Percentiles rank a stretch among this genome's conserved stretches.
Conservation (phyloP, 2,113 vertebrate species). For the Candoia aspera region DNA sequence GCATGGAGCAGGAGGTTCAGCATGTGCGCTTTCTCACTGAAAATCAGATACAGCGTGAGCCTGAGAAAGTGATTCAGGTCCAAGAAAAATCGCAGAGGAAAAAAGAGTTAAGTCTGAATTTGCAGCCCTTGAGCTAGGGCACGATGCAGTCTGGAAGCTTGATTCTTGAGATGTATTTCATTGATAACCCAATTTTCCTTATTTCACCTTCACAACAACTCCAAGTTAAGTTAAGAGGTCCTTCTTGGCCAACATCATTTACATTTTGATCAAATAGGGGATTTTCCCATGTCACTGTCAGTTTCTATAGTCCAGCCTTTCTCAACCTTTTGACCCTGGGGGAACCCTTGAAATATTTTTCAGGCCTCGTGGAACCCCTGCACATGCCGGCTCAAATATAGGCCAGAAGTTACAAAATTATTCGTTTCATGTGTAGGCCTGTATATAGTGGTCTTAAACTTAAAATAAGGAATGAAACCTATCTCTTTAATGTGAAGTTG, state of each 20-base stretch:
- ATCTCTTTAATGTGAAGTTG: too few species aligned
- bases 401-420: too few species aligned
- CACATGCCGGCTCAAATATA: too few species aligned
- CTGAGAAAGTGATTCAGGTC: slow-evolving; percentile 73
- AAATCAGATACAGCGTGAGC: slow-evolving; percentile 81
- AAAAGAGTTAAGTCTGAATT: slow-evolving; percentile 79
- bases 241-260: background rate
- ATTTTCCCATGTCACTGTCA: background rate
- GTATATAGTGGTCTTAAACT: too few species aligned
- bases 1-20: slow-evolving; percentile 84
- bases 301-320: background rate
- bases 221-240: background rate
- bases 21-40: slow-evolving; percentile 84
- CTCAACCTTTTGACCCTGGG: too few species aligned
- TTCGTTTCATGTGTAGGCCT: too few species aligned
- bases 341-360: too few species aligned
- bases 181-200: background rate
- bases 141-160: rapidly evolving
- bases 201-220: background rate
- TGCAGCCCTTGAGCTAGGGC: rapidly evolving
- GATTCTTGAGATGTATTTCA: rapidly evolving
- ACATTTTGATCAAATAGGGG: background rate
- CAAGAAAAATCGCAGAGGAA: slow-evolving; percentile 81
- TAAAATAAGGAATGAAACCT: too few species aligned
- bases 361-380: too few species aligned